These are phyloP conservation scores for Allacma fusca DNA, from an alignment of 2,888 invertebrate genomes.

Conservation along the genomic window DNA sequence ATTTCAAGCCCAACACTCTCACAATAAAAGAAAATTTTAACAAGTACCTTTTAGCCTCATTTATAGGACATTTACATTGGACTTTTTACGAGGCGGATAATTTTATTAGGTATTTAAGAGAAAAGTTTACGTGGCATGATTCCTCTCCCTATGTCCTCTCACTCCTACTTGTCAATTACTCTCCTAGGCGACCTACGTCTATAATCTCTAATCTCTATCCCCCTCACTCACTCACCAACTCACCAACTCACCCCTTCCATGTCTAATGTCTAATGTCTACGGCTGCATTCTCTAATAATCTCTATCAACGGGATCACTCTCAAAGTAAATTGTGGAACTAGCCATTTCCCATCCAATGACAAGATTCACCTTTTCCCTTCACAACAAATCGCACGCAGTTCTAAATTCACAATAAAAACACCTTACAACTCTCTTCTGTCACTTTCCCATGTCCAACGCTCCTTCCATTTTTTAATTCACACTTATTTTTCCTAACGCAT, in stretches of 20 bases:
- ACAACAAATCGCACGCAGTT: background rate
- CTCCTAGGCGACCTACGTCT: background rate
- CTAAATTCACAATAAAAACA: background rate
- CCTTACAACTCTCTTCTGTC: background rate
- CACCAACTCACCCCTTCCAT: background rate
- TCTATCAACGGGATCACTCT: too few relatives aligned
- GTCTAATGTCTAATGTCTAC: background rate
- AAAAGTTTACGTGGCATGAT: conserved; percentile 22
- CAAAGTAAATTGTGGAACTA: too few relatives aligned
- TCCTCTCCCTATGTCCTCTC: background rate
- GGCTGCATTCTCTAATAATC: too few relatives aligned
- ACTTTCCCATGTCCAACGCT: background rate
- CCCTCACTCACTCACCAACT: background rate
- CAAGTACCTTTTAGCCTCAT: conserved; percentile 24
- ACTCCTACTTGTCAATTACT: conserved; percentile 12
- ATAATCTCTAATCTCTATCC: background rate
- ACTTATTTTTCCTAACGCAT: background rate
- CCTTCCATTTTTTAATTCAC: background rate
- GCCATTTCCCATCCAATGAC: too few relatives aligned
- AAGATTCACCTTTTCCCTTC: background rate
- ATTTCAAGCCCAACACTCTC: too few relatives aligned
- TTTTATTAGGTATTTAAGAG: conserved; percentile 20
- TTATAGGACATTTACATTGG: conserved; percentile 27
- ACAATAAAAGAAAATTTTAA: background rate
- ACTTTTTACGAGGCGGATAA: conserved; percentile 18